phyloP scores from a whole-genome alignment of 2,797 vertebrate genomes.

The Manis pentadactyla region DNA sequence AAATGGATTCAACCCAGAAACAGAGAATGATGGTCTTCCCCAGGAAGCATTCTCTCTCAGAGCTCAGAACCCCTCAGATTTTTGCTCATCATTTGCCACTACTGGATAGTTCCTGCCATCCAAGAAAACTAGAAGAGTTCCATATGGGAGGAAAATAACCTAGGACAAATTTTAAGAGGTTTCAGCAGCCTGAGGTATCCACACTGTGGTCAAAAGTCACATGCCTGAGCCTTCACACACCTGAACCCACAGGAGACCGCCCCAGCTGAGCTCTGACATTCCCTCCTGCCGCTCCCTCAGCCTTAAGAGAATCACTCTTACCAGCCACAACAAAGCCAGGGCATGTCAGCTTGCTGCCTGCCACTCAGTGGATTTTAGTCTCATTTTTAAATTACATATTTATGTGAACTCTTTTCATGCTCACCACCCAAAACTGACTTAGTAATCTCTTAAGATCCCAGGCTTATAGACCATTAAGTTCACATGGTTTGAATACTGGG shows the following conservation, averaged over 20 bases:
- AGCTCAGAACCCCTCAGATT: not conserved
- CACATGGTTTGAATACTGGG: not conserved
- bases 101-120: not conserved
- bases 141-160: not conserved
- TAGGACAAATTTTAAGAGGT: slow-evolving; percentile 1
- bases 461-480: slow-evolving; percentile 1
- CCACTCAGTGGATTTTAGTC: not conserved
- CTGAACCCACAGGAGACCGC: not conserved
- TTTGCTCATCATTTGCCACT: not conserved
- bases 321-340: not conserved
- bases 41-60: not conserved
- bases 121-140: not conserved
- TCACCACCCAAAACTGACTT: slow-evolving; percentile 14
- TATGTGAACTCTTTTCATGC: not conserved
- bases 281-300: not conserved
- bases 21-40: not conserved
- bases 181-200: not conserved
- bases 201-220: not conserved
- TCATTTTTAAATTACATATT: slow-evolving; percentile 14
- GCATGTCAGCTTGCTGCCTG: not conserved
- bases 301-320: not conserved
- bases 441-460: not conserved
- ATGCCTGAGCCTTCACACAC: not conserved
- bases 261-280: not conserved
- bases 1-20: not conserved